These are phyloP conservation scores for Enteromius viviparus DNA, from an alignment of 2,797 vertebrate species.

Conservation along the genomic window DNA sequence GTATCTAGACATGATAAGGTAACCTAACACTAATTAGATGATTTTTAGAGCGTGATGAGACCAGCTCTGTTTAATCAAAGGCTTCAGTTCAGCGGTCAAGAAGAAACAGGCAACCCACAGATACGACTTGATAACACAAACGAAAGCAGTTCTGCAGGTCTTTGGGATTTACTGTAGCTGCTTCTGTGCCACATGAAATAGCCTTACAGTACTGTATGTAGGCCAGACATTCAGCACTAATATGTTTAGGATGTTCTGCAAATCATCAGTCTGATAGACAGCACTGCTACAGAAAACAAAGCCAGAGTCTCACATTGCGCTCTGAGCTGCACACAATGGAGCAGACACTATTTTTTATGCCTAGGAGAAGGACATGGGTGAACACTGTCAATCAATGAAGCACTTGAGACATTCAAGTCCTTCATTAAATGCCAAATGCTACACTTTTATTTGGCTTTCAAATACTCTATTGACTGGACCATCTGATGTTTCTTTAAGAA, in stretches of 20 bases:
- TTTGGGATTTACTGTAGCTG: neutral
- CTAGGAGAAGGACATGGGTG: neutral
- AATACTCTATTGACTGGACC: neutral
- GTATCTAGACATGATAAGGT: slow-evolving; percentile 34
- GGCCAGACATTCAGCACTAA: slow-evolving; percentile 9
- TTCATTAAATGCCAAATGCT: neutral
- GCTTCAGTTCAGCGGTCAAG: slow-evolving; percentile 42
- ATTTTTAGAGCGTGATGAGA: slow-evolving; percentile 51
- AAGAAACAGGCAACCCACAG: slow-evolving; percentile 23
- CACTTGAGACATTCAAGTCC: neutral
- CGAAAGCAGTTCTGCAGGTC: neutral
- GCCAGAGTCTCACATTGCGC: slow-evolving; percentile 42
- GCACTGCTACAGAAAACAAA: slow-evolving; percentile 30
- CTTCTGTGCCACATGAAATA: neutral
- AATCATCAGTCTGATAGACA: slow-evolving; percentile 37
- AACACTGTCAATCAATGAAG: neutral
- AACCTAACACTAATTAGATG: slow-evolving; percentile 42
- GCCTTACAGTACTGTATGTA: neutral
- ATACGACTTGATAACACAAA: neutral
- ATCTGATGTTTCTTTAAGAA: neutral
- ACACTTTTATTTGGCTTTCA: neutral
- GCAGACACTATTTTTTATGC: slow-evolving; percentile 8
- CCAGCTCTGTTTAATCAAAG: slow-evolving; percentile 50
- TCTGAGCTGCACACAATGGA: slow-evolving; percentile 17
- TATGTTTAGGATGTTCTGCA: neutral